These are phyloP conservation scores for Apodemia mormo DNA, from an alignment of 2,888 invertebrate genomes.

Conservation along the genomic window DNA sequence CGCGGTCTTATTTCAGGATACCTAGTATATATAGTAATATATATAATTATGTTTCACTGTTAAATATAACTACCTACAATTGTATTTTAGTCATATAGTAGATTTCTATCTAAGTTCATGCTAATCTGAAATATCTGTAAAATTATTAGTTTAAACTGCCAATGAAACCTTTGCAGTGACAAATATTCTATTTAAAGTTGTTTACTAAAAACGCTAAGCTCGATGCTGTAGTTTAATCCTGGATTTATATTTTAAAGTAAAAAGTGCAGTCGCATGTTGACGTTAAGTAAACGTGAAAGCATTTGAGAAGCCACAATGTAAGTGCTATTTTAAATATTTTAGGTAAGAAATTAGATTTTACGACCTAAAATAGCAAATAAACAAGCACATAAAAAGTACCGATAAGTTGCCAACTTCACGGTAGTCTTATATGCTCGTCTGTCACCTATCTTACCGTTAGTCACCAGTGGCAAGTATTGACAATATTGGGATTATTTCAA, in stretches of 20 bases:
- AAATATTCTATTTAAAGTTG: slow-evolving; percentile 1
- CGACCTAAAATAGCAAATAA: not conserved
- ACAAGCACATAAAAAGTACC: not conserved
- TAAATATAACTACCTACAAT: too few species aligned
- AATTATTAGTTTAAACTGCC: not conserved
- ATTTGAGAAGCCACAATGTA: not conserved
- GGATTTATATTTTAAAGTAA: slow-evolving; percentile 14
- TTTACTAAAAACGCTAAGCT: slow-evolving; percentile 1
- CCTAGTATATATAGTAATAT: too few species aligned
- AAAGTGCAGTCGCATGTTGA: slow-evolving; percentile 13
- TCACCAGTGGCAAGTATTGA: too few species aligned
- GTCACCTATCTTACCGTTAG: too few species aligned
- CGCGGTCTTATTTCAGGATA: too few species aligned
- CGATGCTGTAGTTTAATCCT: slow-evolving; percentile 1
- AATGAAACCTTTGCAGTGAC: not conserved
- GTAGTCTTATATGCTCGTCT: too few species aligned
- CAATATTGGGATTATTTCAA: too few species aligned
- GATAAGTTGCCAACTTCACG: too few species aligned
- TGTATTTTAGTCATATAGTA: too few species aligned
- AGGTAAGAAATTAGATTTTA: not conserved
- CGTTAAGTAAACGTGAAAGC: slow-evolving; percentile 16
- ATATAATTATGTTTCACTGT: too few species aligned
- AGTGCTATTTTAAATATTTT: not conserved
- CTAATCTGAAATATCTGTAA: not conserved
- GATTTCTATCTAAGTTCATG: too few species aligned